Conservation (phyloP, 2,797 vertebrate genomes). For the Gouania willdenowi region DNA sequence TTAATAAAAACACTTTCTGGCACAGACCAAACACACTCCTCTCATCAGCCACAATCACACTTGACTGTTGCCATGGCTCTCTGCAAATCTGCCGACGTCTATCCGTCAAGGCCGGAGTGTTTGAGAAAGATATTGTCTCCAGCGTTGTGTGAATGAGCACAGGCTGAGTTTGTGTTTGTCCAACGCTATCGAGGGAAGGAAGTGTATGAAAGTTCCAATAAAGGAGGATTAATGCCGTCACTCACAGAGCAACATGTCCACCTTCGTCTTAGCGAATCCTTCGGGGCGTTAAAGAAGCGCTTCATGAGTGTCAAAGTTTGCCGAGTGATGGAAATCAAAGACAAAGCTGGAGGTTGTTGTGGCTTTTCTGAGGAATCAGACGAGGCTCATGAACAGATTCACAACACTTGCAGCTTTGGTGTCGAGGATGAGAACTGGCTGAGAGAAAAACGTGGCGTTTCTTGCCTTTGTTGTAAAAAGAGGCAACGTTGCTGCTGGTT, state of each 20-base stretch:
- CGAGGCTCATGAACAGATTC: constrained; percentile 19
- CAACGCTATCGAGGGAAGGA: constrained; percentile 38
- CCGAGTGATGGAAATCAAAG: too few species aligned
- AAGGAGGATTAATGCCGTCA: constrained; percentile 44
- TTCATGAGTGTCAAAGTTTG: too few species aligned
- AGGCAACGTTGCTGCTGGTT: constrained; percentile 52
- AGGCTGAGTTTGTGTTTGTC: constrained; percentile 43
- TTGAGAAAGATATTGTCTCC: constrained; percentile 73
- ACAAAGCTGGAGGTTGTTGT: too few species aligned
- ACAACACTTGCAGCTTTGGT: constrained; percentile 17
- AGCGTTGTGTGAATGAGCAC: constrained; percentile 17
- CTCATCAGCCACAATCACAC: constrained; percentile 57
- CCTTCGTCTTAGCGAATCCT: constrained; percentile 24
- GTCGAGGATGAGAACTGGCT: constrained; percentile 39
- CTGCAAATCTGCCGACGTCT: constrained; percentile 60
- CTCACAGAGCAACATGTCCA: too few species aligned
- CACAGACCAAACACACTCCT: constrained; percentile 48
- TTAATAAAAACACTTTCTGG: constrained; percentile 52
- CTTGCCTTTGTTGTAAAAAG: constrained; percentile 57
- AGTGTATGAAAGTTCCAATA: constrained; percentile 66
- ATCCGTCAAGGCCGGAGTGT: constrained; percentile 69
- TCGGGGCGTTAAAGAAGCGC: too few species aligned
- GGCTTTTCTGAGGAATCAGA: constrained; percentile 6
- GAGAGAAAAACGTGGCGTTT: constrained; percentile 52
- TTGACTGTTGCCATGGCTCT: constrained; percentile 76